Conservation (phyloP, 2,888 invertebrate species). For the Nephrotoma guestfalica region DNA sequence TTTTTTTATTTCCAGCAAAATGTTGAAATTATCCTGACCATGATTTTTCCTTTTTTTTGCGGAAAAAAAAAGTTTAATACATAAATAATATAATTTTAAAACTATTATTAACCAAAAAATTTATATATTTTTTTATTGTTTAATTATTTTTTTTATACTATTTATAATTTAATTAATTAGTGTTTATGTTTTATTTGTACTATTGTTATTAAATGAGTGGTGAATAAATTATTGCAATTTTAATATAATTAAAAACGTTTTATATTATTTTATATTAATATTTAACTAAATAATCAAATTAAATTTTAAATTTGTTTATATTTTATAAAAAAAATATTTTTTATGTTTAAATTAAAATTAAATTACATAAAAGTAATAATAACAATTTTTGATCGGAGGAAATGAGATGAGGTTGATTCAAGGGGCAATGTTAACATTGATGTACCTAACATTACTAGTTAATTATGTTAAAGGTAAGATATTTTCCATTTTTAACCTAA, state of each 20-base stretch:
- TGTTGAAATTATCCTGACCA: not conserved
- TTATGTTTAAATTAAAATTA: not conserved
- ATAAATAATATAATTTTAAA: not conserved
- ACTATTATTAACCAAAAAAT: not conserved
- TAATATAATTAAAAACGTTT: not conserved
- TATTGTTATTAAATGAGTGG: not conserved
- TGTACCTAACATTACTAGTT: not conserved
- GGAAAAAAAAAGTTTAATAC: not conserved
- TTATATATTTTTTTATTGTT: not conserved
- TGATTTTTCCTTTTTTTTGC: not conserved
- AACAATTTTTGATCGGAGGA: not conserved
- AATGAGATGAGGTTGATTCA: not conserved
- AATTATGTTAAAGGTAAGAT: not conserved
- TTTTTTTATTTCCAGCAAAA: not conserved
- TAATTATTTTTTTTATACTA: not conserved
- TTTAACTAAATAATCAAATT: not conserved
- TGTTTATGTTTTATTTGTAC: not conserved
- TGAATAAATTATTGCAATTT: not conserved
- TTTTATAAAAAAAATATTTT: not conserved
- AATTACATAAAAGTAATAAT: not conserved
- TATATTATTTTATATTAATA: not conserved
- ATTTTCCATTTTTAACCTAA: not conserved
- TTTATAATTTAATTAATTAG: not conserved
- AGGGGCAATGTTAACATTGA: not conserved
- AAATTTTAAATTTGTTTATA: not conserved